Conservation (phyloP, 92 coral and sea anemone genomes). For the Palythoa grandis region DNA sequence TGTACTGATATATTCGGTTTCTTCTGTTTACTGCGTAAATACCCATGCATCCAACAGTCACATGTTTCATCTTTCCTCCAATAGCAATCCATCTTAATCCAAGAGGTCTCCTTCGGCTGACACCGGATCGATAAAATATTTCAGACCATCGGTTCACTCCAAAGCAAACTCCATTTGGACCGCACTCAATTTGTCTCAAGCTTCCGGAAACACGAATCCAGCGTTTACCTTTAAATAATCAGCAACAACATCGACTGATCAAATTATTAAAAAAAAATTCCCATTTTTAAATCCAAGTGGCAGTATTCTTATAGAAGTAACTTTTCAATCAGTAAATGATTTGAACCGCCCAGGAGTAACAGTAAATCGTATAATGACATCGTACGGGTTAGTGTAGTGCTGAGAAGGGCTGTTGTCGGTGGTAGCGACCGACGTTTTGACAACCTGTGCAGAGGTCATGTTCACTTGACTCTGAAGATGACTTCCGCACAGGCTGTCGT, state of each 20-base stretch:
- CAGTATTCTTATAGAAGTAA: too few relatives aligned
- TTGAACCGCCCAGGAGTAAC: too few relatives aligned
- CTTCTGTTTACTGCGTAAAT: slow-evolving; percentile 13
- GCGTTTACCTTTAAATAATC: slow-evolving; percentile 9
- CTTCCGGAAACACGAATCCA: slow-evolving; percentile 36
- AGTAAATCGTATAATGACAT: too few relatives aligned
- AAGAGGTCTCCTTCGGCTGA: slow-evolving; percentile 28
- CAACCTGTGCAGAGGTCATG: too few relatives aligned
- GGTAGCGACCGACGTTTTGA: too few relatives aligned
- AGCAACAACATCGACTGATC: background rate
- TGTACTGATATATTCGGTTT: slow-evolving; percentile 20
- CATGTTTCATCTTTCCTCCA: slow-evolving; percentile 38
- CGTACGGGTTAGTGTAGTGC: too few relatives aligned
- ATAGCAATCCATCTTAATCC: slow-evolving; percentile 41
- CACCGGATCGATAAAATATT: slow-evolving; percentile 40
- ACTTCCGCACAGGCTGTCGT: too few relatives aligned
- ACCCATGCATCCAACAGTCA: slow-evolving; percentile 46
- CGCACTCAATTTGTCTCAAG: slow-evolving; percentile 46
- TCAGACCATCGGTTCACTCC: slow-evolving; percentile 25
- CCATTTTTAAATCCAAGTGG: too few relatives aligned
- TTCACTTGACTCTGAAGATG: too few relatives aligned
- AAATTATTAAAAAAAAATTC: too few relatives aligned
- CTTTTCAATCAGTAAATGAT: too few relatives aligned
- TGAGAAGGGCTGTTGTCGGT: too few relatives aligned
- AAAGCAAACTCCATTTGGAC: slow-evolving; percentile 50